Evolutionary conservation across 2,888 invertebrate species (phyloP), one percentile per base, ranked within the genome.

Genomic region (Uropetala carovei): DNA sequence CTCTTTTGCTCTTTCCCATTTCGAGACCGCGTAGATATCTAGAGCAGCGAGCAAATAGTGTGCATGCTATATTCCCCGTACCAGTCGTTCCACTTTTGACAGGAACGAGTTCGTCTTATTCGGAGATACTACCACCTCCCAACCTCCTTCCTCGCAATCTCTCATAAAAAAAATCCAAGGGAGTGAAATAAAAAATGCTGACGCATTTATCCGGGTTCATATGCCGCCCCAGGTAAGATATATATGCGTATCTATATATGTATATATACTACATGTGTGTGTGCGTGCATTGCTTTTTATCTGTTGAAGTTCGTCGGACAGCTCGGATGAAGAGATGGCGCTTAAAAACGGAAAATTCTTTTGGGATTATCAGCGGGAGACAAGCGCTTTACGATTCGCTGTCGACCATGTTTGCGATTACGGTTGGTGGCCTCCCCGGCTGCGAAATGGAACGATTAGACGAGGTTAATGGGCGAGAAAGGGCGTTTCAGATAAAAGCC

Each of bases 61-160:
- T 18, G 5, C 43, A 43, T 43, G n/a, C n/a, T n/a, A 68, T 68
- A 68, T 68, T 68, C 75, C 18, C 75, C n/a, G 11, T 9, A 75
- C 75, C 27, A 22, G 75, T 75, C 75, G 75, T 75, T 75, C 75
- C 75, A 75, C 75, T 75, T 75, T 75, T 75, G 75, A 75, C 22
- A 75, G 75, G 75, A 75, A 75, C 75, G 75, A 75, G 75, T 75
- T 75, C 27, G 75, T 27, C 75, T 75, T 75, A 75, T 75, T 75
- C 75, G 75, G 75, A 75, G 75, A 75, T 75, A 75, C 43, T 43
- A 5, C 43, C 43, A 43, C 68, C 68, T 68, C 68, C 18, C 68
- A 68, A 68, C 68, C 68, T 68, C 68, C 22, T 22, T 18, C 68
- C 22, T 68, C 68, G 68, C 68, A 18, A 11, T 22, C 68, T 18